Evolutionary conservation across 2,888 invertebrate genomes (phyloP).

Genomic region (Agrochola litura): DNA sequence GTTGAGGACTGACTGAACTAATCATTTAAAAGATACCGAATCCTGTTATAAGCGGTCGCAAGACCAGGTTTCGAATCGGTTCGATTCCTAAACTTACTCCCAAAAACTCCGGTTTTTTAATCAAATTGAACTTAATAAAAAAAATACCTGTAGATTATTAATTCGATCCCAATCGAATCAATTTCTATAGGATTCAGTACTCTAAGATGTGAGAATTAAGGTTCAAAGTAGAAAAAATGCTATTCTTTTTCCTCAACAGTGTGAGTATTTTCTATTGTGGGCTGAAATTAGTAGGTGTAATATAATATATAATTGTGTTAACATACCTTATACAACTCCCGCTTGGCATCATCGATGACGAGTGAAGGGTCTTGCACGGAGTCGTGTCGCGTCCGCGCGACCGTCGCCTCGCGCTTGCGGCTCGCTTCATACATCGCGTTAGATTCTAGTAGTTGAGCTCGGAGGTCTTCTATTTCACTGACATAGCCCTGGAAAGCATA

Average conservation of each 20-base stretch:
- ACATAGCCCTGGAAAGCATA: constrained; percentile 93
- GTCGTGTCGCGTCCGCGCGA: constrained; percentile 80
- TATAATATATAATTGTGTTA: neutral
- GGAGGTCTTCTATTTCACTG: constrained; percentile 97
- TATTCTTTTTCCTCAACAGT: neutral
- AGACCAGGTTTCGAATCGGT: too few relatives aligned
- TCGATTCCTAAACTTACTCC: neutral
- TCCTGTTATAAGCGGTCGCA: neutral
- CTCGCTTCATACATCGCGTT: constrained; percentile 88
- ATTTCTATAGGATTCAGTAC: neutral
- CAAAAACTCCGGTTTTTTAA: neutral
- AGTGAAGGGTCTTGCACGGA: constrained; percentile 82
- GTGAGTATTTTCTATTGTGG: neutral
- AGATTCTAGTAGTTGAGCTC: constrained; percentile 96
- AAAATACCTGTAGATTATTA: neutral
- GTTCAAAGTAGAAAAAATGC: neutral
- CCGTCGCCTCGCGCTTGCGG: constrained; percentile 80
- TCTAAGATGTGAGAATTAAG: neutral
- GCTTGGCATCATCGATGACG: constrained; percentile 94
- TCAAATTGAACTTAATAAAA: neutral
- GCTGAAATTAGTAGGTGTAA: neutral
- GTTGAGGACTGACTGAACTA: neutral
- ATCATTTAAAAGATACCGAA: neutral
- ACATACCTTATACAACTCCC: constrained; percentile 92
- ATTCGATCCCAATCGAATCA: neutral